Evolutionary conservation across 1,140 invertebrate species (phyloP), one percentile per base, ranked within the genome.

Genomic region (Drosophila seguyi): DNA sequence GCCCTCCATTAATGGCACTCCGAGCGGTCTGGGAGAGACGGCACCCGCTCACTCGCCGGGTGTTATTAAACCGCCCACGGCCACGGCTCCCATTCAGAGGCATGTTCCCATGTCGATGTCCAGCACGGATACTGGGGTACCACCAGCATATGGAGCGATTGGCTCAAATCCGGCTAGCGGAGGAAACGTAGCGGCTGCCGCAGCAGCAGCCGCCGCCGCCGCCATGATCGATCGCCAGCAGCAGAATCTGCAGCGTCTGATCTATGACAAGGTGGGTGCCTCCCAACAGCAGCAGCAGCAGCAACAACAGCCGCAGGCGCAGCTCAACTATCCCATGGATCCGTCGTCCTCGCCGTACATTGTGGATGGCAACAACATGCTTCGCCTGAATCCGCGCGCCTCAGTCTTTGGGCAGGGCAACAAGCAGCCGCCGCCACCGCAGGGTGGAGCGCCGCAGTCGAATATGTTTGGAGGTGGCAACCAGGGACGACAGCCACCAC

Each of bases 21-120:
- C 71, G n/a, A 58, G 48, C 31, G 48, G 42, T 36, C 60, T 74
- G 45, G 63, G 63, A 36, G 71, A 65, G 27, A 52, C 45, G 7
- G 63, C 58, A 25, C 29, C 93, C 59, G 93, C 80, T 79, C 92
- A 81, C 63, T 94, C 93, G 22, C 94, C 93, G 14, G 83, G 88
- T n/a, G 83, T 92, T 1, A 92, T 92, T 1, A 92, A 92, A 29
- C 88, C 82, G 11, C 77, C 91, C 31, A 66, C 76, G n/a, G 78
- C 67, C 8, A 62, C 84, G 18, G 85, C 81, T 8, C 84, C 83
- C n/a, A 92, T 91, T 31, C 91, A 92, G 60, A 52, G 81, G 27
- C 75, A 86, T 44, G 48, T 76, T 7, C 79, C 73, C 14, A 79
- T 85, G 77, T 75, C 78, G n/a, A 76, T 76, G 36, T 41, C 48